phyloP scores from a whole-genome alignment of 1,140 invertebrate genomes.

The Papilio aristodemus region DNA sequence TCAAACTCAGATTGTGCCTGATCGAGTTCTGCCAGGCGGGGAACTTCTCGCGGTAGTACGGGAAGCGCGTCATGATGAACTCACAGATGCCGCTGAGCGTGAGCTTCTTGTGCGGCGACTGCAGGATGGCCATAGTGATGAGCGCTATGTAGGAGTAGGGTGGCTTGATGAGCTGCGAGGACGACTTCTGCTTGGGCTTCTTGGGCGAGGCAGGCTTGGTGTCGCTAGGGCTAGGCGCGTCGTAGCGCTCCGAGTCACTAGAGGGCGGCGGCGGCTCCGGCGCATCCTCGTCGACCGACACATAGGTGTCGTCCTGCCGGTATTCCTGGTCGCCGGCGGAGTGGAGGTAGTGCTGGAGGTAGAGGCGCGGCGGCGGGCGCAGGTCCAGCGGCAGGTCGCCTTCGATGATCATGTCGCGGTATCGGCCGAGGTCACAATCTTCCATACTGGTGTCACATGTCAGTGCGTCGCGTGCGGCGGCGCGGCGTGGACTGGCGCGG shows the following conservation, averaged over 20 bases:
- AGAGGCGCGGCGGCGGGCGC: conserved; percentile 68
- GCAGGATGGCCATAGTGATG: conserved; percentile 98
- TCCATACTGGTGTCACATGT: conserved; percentile 75
- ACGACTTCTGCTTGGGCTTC: conserved; percentile 70
- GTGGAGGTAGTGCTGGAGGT: conserved; percentile 68
- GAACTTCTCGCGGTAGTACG: conserved; percentile 97
- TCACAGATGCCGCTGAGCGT: conserved; percentile 99
- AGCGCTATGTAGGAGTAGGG: conserved; percentile 99
- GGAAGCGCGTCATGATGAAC: conserved; percentile 99
- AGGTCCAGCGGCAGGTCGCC: conserved; percentile 71
- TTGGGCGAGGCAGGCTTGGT: conserved; percentile 65
- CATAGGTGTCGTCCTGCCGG: conserved; percentile 69
- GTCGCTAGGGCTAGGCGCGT: conserved; percentile 65
- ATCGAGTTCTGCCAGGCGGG: conserved; percentile 98
- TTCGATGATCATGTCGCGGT: conserved; percentile 77
- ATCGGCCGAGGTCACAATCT: conserved; percentile 70
- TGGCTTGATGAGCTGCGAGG: conserved; percentile 86
- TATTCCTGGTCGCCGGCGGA: conserved; percentile 68
- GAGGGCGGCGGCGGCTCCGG: conserved; percentile 67
- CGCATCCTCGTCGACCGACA: conserved; percentile 72
- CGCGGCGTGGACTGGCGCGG: conserved; percentile 56
- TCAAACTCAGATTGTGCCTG: conserved; percentile 97
- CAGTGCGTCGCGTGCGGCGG: conserved; percentile 63
- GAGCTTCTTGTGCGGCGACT: conserved; percentile 97
- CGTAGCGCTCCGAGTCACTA: conserved; percentile 70